A percentile compares a stretch with the other conserved stretches of the same genome.
Evolutionary conservation across 2,797 vertebrate species (phyloP).

Genomic region (Hemibagrus guttatus): DNA sequence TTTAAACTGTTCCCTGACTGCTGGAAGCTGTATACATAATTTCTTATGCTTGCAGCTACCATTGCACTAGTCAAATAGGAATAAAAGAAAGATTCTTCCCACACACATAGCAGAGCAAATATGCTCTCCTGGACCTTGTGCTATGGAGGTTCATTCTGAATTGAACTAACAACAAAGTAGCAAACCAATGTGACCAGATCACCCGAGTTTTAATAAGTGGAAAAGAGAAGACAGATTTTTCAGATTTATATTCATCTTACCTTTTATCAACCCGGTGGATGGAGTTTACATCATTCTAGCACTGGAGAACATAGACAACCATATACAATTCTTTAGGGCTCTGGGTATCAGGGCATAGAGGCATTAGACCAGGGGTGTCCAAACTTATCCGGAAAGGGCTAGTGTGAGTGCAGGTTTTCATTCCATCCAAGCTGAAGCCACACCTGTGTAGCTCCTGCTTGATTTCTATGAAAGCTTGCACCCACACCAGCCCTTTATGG

Average conservation of each 20-base stretch:
- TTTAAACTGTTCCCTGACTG: not conserved
- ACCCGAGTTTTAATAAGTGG: not conserved
- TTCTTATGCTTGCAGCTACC: too few species aligned
- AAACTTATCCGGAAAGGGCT: too few species aligned
- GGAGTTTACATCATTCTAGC: not conserved
- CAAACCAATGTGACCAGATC: not conserved
- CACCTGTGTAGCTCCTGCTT: too few species aligned
- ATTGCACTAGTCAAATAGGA: not conserved
- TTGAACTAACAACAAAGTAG: not conserved
- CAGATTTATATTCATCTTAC: not conserved
- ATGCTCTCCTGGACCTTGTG: not conserved
- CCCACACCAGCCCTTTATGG: too few species aligned
- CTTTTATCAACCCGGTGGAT: not conserved
- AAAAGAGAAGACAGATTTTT: not conserved
- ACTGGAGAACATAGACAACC: not conserved
- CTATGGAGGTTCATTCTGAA: not conserved
- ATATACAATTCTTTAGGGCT: not conserved
- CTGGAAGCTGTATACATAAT: not conserved
- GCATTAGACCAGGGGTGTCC: too few species aligned
- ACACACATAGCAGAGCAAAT: not conserved
- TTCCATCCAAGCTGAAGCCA: too few species aligned
- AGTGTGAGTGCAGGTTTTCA: too few species aligned
- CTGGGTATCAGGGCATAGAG: not conserved
- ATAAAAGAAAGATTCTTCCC: not conserved
- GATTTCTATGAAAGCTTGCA: too few species aligned